These are phyloP conservation scores for Drosophila setifemur DNA, from an alignment of 1,140 invertebrate genomes.

Conservation along the genomic window DNA sequence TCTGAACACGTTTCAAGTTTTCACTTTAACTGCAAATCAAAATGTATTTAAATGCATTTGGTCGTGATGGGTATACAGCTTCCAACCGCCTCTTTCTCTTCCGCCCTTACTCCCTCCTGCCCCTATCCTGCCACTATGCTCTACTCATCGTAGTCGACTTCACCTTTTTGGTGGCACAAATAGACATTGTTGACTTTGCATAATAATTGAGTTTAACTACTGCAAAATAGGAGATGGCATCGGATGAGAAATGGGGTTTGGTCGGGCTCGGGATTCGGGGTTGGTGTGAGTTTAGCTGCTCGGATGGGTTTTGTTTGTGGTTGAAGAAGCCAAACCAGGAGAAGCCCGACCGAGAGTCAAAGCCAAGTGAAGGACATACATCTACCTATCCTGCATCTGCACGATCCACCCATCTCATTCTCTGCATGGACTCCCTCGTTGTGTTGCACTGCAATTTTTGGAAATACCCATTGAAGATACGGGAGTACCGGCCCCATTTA, in stretches of 20 bases:
- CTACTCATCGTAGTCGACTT: constrained; percentile 17
- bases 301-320: constrained; percentile 73
- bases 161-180: constrained; percentile 69
- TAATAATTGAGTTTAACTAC: constrained; percentile 81
- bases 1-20: constrained; percentile 61
- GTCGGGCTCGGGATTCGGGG: neutral
- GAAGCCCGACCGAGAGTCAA: constrained; percentile 32
- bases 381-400: constrained; percentile 14
- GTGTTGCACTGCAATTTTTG: constrained; percentile 66
- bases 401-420: too few species aligned
- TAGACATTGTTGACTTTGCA: constrained; percentile 79
- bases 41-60: constrained; percentile 79
- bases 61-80: constrained; percentile 44
- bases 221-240: constrained; percentile 47
- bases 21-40: constrained; percentile 76
- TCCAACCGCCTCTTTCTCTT: neutral
- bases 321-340: constrained; percentile 39
- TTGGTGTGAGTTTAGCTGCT: constrained; percentile 65
- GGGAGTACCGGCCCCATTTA: neutral
- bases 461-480: constrained; percentile 53
- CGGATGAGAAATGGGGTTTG: neutral
- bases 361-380: constrained; percentile 58
- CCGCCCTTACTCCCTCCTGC: neutral
- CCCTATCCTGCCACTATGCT: neutral
- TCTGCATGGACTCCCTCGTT: too few species aligned